Percentiles rank a stretch among this genome's conserved stretches.
phyloP scores from a whole-genome alignment of 2,113 vertebrate species.

The Potamarius usumacintae region DNA sequence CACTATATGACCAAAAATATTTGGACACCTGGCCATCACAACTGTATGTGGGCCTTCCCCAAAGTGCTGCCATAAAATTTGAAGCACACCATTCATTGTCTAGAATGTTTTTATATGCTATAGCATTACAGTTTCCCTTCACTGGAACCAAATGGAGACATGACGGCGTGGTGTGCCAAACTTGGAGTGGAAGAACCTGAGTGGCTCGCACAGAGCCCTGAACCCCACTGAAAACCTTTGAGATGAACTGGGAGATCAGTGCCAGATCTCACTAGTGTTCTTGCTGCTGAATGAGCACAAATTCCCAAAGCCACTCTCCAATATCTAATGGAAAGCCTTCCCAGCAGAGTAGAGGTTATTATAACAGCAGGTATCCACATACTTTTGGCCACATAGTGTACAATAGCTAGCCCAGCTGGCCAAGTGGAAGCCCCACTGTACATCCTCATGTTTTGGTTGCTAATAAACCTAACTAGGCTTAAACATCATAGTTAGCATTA shows the following conservation, averaged over 20 bases:
- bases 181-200: not conserved
- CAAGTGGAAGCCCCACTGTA: not conserved
- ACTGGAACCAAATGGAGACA: not conserved
- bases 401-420: not conserved
- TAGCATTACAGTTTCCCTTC: not conserved
- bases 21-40: not conserved
- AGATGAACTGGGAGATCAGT: not conserved
- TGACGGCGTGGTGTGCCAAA: not conserved
- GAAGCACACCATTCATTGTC: not conserved
- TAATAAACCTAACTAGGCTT: not conserved
- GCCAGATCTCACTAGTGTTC: not conserved
- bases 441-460: not conserved
- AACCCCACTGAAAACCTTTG: not conserved
- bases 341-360: not conserved
- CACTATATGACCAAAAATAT: not conserved
- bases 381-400: not conserved
- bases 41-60: not conserved
- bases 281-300: not conserved
- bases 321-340: not conserved
- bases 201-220: not conserved
- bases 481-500: not conserved
- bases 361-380: not conserved
- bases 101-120: not conserved
- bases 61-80: not conserved
- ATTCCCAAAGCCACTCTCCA: not conserved